Evolutionary conservation across 2,797 vertebrate genomes (phyloP).

Genomic region (Gouania willdenowi): DNA sequence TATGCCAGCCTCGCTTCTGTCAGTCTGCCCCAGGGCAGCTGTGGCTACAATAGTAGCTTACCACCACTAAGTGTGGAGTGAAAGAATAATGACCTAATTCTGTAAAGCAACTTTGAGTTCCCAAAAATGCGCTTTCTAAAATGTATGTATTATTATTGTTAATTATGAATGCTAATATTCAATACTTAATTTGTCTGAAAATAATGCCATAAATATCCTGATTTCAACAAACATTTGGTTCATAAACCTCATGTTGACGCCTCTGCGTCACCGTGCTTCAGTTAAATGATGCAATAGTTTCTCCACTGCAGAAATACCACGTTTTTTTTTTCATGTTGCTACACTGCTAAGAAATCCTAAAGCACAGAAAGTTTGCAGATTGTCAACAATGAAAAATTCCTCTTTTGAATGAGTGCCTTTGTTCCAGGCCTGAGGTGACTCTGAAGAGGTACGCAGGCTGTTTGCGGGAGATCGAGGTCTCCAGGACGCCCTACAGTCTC

Average conservation of each 20-base stretch:
- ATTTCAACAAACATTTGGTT: no score
- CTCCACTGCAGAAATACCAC: conserved; percentile 25
- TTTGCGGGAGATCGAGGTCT: conserved; percentile 93
- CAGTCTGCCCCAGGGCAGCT: no score
- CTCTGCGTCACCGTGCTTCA: conserved; percentile 19
- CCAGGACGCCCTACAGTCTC: conserved; percentile 91
- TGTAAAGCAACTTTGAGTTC: no score
- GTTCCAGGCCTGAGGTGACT: conserved; percentile 86
- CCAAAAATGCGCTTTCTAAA: no score
- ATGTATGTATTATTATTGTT: no score
- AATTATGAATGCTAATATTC: no score
- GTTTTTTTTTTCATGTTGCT: conserved; percentile 9
- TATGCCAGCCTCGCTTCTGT: no score
- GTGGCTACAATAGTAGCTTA: no score
- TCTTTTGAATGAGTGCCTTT: not conserved
- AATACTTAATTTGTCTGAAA: no score
- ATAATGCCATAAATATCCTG: no score
- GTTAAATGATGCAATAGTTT: conserved; percentile 35
- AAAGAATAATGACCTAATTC: no score
- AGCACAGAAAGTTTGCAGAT: not conserved
- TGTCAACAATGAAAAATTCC: not conserved
- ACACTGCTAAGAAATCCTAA: conserved; percentile 9
- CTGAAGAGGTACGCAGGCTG: conserved; percentile 89
- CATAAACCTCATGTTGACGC: conserved; percentile 12
- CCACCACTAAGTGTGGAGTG: no score